Base-by-base conservation (phyloP, 2,797 vertebrate species). In the Semotilus atromaculatus region DNA sequence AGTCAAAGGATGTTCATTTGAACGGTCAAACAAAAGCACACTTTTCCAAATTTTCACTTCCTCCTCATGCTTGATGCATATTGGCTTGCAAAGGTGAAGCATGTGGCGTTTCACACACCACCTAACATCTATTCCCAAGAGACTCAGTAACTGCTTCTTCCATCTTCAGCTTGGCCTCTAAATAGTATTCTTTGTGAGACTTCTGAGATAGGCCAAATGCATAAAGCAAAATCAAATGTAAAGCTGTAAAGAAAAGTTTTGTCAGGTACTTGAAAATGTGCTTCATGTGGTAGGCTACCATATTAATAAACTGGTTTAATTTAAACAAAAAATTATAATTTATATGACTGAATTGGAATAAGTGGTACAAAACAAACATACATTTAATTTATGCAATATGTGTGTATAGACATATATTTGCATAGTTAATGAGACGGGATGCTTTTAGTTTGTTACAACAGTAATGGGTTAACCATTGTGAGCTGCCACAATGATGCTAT, bases 21-120 rank as follows among this genome's bases (percentile, higher is more conserved):
- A 89, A 85, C 86, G 77, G 70, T 85, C 91, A 90, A 92, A 83
- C 90, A 89, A 89, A 90, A 92, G 91, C 92, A 92, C 80, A 81
- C 55, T 81, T 81, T 72, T 80, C 55, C 77, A 79, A 90, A 83
- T 78, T 90, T 92, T 90, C 80, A 88, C 72, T 89, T 76, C 81
- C 80, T 81, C 82, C 53, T 85, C 71, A 78, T 88, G 83, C 62
- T 87, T 43, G 21, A 73, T 55, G 34, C 31, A 38, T 48, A 83
- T 55, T 77, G 77, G 82, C 88, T 75, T 73, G 86, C 83, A 71
- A 75, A 85, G 60, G 73, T 38, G 34, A 72, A 72, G 72, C 21
- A 74, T 88, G 82, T 86, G 62, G 84, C 58, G 60, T 81, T 81
- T 72, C 29, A 58, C 84, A 73, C 68, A 86, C 36, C 66, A 84